phyloP scores from a whole-genome alignment of 2,113 vertebrate species.

The Salvelinus alpinus region DNA sequence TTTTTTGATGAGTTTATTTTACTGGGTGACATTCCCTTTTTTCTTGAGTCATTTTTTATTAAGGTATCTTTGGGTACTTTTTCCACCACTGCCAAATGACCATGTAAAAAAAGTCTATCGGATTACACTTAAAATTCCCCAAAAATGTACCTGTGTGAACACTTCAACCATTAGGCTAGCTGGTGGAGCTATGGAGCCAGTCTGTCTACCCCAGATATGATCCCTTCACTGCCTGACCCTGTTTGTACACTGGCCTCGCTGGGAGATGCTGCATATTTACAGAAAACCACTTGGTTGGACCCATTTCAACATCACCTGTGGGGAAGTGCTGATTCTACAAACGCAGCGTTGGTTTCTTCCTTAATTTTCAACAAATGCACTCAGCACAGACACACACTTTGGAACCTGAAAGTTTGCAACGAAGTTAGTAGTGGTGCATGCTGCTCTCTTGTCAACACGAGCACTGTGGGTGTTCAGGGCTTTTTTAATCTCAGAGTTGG shows the following conservation, averaged over 20 bases:
- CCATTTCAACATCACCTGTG: conserved; percentile 10
- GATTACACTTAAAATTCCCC: neutral
- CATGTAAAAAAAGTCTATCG: neutral
- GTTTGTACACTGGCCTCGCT: neutral
- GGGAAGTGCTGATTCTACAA: conserved; percentile 14
- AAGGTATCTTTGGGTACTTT: no score
- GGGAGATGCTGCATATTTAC: neutral
- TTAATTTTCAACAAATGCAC: conserved; percentile 11
- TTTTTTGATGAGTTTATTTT: no score
- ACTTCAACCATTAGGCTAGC: neutral
- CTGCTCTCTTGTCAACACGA: neutral
- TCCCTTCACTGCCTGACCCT: neutral
- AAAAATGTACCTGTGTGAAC: neutral
- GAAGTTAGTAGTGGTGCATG: neutral
- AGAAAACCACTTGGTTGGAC: neutral
- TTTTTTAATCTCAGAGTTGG: neutral
- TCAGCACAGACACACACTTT: neutral
- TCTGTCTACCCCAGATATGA: neutral
- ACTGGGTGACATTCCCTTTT: no score
- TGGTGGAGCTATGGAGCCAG: conserved; percentile 1
- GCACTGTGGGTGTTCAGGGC: neutral
- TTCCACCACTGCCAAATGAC: no score
- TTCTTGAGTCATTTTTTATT: no score
- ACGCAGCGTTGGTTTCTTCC: neutral
- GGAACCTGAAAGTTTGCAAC: neutral